Evolutionary conservation across 1,140 invertebrate genomes (phyloP), one percentile per base, ranked within the genome.

Genomic region (Drosophila orosa): DNA sequence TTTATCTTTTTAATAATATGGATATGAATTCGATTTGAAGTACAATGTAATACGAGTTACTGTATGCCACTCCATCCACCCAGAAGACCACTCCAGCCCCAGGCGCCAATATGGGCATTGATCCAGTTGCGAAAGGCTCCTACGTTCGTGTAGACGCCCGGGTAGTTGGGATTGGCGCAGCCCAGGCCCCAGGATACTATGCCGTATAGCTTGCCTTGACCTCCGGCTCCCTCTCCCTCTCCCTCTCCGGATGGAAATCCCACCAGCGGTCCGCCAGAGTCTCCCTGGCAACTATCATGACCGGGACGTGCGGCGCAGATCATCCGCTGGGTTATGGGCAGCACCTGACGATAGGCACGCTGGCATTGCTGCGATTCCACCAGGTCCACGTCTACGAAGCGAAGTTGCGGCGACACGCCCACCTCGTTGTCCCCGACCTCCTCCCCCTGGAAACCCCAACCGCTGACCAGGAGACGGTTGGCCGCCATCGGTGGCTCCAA

Each of bases 131-230:
- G 75, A 17, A 89, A 86, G 15, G 80, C 71, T 0, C 54, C 54
- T 19, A 93, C 92, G 71, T 74, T 92, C 6, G 86, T 84, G 59
- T 92, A 93, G 19, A 92, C 91, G 15, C 95, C 95, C 0, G 95
- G 94, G 74, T 92, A 92, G 12, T 90, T 87, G 3, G 84, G 80
- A 37, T 92, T 87, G 2, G 93, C 94, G 74, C 95, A 95, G 9
- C 93, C 94, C 52, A 92, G 90, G 31, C 91, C 91, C 82, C 85
- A 92, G 57, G 91, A 92, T 7, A 92, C 91, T 12, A 92, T 87
- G 8, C 95, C 95, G 17, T 92, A 92, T 1, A 94, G 83, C 55
- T 66, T 90, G 29, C 75, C 79, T 22, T 89, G 77, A 5, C 80
- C 78, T 58, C 80, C 82, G 13, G 10, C 3, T 31, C 25, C 45